Percentiles rank a stretch among this genome's conserved stretches.
Evolutionary conservation across 2,797 vertebrate genomes (phyloP).

Genomic region (Gymnoscopelus braueri): DNA sequence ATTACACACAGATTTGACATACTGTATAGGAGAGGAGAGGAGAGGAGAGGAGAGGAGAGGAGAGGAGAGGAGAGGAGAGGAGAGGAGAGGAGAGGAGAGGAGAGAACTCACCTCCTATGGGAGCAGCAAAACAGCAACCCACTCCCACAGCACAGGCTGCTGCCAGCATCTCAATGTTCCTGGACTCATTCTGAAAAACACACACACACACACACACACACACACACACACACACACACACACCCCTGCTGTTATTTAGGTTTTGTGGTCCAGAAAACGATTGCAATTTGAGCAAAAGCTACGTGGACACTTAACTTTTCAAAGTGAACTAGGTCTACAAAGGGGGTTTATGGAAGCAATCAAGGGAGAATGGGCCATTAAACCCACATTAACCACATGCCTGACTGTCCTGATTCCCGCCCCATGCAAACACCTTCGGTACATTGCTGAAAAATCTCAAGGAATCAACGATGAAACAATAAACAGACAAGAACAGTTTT

Average conservation of each 20-base stretch:
- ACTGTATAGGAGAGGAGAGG: too few relatives aligned
- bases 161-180: slow-evolving; percentile 97
- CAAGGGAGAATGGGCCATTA: too few relatives aligned
- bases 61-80: too few relatives aligned
- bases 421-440: background rate
- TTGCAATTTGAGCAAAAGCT: too few relatives aligned
- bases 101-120: background rate
- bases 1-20: too few relatives aligned
- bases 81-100: too few relatives aligned
- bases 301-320: too few relatives aligned
- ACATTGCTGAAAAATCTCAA: slow-evolving; percentile 4
- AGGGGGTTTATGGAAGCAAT: too few relatives aligned
- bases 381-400: background rate
- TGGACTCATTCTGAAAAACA: slow-evolving; percentile 90
- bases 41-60: too few relatives aligned
- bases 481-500: background rate
- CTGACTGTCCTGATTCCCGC: background rate
- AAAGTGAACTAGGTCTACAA: background rate
- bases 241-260: slow-evolving; percentile 4
- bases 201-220: slow-evolving; percentile 20
- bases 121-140: background rate
- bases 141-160: slow-evolving; percentile 91
- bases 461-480: background rate
- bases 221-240: slow-evolving; percentile 3
- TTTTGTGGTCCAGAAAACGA: background rate